Base-by-base conservation (phyloP, 2,113 vertebrate species). In the Salvelinus alpinus region DNA sequence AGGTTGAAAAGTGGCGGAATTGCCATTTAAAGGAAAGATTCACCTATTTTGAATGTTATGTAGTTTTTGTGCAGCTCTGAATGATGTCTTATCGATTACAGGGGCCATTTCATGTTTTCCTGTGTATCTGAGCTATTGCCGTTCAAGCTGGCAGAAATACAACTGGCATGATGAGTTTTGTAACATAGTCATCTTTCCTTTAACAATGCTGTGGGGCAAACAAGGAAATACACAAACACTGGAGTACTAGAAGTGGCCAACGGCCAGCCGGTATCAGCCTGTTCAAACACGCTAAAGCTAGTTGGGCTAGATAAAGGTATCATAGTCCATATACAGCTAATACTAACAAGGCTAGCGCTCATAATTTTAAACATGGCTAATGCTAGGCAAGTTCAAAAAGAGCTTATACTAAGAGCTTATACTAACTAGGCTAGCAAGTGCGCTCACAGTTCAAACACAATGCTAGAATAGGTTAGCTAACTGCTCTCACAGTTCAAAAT, bases 211-310 rank as follows among this genome's bases (percentile, higher is more conserved):
- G 77, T 47, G 12, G 81, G 71, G 84, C 87, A 89, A 90, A 89
- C 87, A 81, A 88, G 83, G 79, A 86, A 62, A 83, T 83, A 85
- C 70, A 84, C 88, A 90, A 91, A 90, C 88, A 90, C 59, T 62
- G 82, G 85, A 88, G 88, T 76, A 88, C 78, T 62, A 79, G 80
- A 29, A 8, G n/a, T 88, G 91, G 86, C 82, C 29, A 64, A 1
- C 5, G 47, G 85, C 85, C 88, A 88, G 78, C 64, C 11, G 16
- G 74, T 89, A 89, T 92, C 90, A 89, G 85, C 62, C 77, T 89
- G 81, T 83, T 70, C 60, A 24, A 24, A 64, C 24, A 64, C 16
- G 62, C 62, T 64, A 25, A 25, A 24, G 62, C 62, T 64, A 64
- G 25, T 24, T 64, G 22, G 77, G 68, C 69, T 76, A 70, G 70